Evolutionary conservation across 92 coral and sea anemone genomes (phyloP).

Genomic region (Scolanthus callimorphus): DNA sequence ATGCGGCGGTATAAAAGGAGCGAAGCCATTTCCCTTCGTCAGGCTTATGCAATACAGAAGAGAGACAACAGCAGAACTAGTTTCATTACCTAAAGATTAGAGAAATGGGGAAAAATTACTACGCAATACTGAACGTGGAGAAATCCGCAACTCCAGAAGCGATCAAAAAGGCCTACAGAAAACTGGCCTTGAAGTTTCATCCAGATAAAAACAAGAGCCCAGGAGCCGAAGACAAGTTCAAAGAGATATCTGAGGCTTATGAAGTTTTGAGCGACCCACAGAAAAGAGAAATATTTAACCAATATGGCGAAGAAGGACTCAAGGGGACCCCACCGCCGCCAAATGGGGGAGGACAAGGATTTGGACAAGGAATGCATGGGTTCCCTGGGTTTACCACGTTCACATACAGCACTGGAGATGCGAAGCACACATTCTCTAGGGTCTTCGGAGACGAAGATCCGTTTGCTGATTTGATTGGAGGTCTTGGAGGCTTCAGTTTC

Average conservation of each 20-base stretch:
- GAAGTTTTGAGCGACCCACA: conserved; percentile 89
- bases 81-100: background rate
- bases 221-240: conserved; percentile 92
- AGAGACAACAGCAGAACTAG: background rate
- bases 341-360: conserved; percentile 13
- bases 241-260: conserved; percentile 95
- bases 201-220: conserved; percentile 94
- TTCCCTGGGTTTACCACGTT: conserved; percentile 58
- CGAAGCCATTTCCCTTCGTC: background rate
- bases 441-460: conserved; percentile 81
- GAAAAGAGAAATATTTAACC: conserved; percentile 76
- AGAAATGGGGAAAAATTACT: conserved; percentile 87
- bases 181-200: conserved; percentile 89
- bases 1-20: conserved; percentile 21
- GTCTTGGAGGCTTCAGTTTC: conserved; percentile 73
- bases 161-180: conserved; percentile 93
- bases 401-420: conserved; percentile 64
- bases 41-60: background rate
- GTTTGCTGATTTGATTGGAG: conserved; percentile 82
- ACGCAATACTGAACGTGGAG: conserved; percentile 69
- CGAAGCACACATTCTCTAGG: conserved; percentile 66
- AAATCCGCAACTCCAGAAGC: conserved; percentile 77
- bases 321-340: conserved; percentile 49
- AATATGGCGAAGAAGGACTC: conserved; percentile 93
- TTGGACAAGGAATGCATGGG: conserved; percentile 9